Evolutionary conservation across 2,888 invertebrate species (phyloP).

Genomic region (Chrysolina haemoptera): DNA sequence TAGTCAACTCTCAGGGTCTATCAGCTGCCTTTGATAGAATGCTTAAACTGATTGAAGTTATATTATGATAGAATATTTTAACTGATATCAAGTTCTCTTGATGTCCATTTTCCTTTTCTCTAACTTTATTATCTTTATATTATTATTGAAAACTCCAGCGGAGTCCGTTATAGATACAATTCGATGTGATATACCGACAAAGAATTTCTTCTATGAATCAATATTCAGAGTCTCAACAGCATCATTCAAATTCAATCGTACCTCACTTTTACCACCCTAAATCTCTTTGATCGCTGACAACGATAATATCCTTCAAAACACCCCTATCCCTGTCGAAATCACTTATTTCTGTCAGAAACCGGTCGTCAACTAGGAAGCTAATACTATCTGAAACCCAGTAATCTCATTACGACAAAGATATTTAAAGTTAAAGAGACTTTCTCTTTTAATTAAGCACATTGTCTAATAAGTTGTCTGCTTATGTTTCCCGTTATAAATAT

Average conservation of each 20-base stretch:
- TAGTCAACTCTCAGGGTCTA: too few species aligned
- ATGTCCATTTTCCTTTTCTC: too few species aligned
- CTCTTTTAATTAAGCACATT: conserved; percentile 44
- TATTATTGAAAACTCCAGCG: too few species aligned
- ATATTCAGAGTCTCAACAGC: background rate
- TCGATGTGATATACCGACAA: too few species aligned
- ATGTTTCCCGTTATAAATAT: conserved; percentile 49
- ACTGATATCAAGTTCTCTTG: too few species aligned
- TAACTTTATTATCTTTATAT: too few species aligned
- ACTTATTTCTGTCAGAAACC: background rate
- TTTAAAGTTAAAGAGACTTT: conserved; percentile 16
- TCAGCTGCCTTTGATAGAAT: too few species aligned
- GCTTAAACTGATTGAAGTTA: too few species aligned
- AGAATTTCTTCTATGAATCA: background rate
- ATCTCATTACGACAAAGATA: conserved; percentile 22
- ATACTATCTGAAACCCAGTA: conserved; percentile 23
- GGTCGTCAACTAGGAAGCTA: background rate
- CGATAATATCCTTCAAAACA: background rate
- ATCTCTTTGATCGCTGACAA: background rate
- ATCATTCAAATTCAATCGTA: background rate
- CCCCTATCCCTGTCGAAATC: background rate
- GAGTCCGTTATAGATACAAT: too few species aligned
- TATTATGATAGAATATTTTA: too few species aligned
- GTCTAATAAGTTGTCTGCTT: conserved; percentile 44
- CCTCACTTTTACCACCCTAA: background rate